Base-by-base conservation (phyloP, 2,888 invertebrate species). In the Rhingia campestris region DNA sequence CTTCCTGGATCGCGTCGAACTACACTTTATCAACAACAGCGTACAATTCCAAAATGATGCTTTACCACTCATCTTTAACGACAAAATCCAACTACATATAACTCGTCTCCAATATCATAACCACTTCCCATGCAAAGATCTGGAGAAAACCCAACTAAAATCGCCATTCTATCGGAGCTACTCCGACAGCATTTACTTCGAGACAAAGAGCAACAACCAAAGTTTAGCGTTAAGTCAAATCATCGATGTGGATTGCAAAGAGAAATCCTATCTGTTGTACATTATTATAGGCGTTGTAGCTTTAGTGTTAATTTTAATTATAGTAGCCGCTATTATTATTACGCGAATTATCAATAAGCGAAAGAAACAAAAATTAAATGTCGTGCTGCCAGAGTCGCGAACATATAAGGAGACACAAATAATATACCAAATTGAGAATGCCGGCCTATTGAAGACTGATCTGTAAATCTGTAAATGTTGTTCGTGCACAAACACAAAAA, bases 341-440 rank as follows among this genome's bases (percentile, higher is more conserved):
- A 91, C 92, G 70, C 90, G 90, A 80, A 88, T 92, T 72, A 92
- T 92, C 89, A 92, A 93, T 90, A 91, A 93, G 89, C 92, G 94
- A 89, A 90, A 93, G 91, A 92, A 94, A 91, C 93, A 92, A 88
- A 91, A 91, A 86, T 87, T 95, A 87, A 94, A 94, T 89, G 92
- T 96, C 90, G 95, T 97, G 64, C 93, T 96, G 88, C 96, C 97
- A 0, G 96, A 96, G 87, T 95, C 96, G 1, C 93, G 95, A 88
- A 95, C 96, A 12, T 97, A 97, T 89, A 93, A 95, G 88, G 96
- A 97, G 92, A 97, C 97, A 7, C 96, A 97, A 91, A 94, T 97
- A 88, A 95, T 96, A 91, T 95, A 97, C 88, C 95, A 97, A 89
- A 95, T 96, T 86, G 97, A 97, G 92, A 94, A 95, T 91, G 95